Evolutionary conservation across 2,797 vertebrate genomes (phyloP).

Genomic region (Sebastes wilsoni): DNA sequence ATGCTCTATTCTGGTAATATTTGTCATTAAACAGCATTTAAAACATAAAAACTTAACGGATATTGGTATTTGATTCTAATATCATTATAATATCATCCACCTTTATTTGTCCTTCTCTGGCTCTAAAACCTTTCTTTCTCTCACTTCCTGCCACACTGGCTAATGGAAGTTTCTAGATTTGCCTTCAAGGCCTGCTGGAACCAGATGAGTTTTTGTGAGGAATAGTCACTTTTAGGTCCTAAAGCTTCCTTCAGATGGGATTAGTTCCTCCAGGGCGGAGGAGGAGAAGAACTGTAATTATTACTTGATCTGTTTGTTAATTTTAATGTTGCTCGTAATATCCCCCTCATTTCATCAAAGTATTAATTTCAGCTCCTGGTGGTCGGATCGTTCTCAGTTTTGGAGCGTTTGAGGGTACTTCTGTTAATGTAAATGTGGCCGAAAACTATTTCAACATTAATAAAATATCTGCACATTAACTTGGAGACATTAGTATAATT

Average conservation of each 20-base stretch:
- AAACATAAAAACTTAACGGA: conserved; percentile 3
- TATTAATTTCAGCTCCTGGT: neutral
- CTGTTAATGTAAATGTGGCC: neutral
- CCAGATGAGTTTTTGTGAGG: conserved; percentile 13
- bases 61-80: neutral
- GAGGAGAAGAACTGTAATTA: conserved; percentile 20
- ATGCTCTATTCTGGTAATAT: neutral
- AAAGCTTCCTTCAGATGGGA: neutral
- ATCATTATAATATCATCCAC: neutral
- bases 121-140: neutral
- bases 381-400: neutral
- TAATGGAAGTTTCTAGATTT: neutral
- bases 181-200: conserved; percentile 1
- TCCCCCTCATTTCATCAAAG: neutral
- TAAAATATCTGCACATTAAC: conserved; percentile 30
- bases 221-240: conserved; percentile 2
- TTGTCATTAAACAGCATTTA: conserved; percentile 10
- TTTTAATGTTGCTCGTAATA: conserved; percentile 39
- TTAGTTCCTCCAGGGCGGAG: neutral
- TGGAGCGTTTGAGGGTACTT: neutral
- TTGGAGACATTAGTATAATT: neutral
- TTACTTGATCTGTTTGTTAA: conserved; percentile 36
- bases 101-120: neutral
- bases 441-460: neutral
- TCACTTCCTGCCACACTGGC: neutral